phyloP scores from a whole-genome alignment of 2,797 vertebrate genomes.

The Poeciliopsis infans region DNA sequence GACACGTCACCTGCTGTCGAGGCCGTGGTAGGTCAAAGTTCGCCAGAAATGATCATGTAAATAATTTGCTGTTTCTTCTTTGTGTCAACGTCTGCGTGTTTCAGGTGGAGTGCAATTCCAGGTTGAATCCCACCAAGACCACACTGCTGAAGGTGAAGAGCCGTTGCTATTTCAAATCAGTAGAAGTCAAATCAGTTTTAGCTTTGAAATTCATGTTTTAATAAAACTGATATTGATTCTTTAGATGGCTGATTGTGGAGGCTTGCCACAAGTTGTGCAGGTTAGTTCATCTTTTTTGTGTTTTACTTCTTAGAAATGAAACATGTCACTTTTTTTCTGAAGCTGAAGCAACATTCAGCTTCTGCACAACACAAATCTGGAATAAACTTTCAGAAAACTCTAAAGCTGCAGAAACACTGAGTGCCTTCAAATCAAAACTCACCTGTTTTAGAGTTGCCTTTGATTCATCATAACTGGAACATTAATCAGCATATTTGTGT shows the following conservation, averaged over 20 bases:
- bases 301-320: background rate
- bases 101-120: slow-evolving; percentile 98
- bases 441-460: too few species aligned
- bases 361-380: too few species aligned
- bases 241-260: slow-evolving; percentile 98
- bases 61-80: background rate
- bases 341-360: too few species aligned
- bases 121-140: slow-evolving; percentile 94
- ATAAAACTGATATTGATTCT: slow-evolving; percentile 4
- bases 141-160: slow-evolving; percentile 91
- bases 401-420: too few species aligned
- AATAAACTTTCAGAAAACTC: too few species aligned
- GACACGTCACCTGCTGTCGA: slow-evolving; percentile 96
- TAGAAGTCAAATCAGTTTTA: background rate
- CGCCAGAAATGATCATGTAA: background rate
- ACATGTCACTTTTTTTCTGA: too few species aligned
- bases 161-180: background rate
- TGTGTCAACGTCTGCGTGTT: slow-evolving; percentile 18
- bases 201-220: background rate
- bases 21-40: slow-evolving; percentile 87
- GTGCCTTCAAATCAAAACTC: too few species aligned
- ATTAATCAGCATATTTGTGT: too few species aligned
- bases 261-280: slow-evolving; percentile 96
- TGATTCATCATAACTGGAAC: too few species aligned
- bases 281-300: slow-evolving; percentile 68